Evolutionary conservation across 2,113 vertebrate species (phyloP).

Genomic region (Perca flavescens): DNA sequence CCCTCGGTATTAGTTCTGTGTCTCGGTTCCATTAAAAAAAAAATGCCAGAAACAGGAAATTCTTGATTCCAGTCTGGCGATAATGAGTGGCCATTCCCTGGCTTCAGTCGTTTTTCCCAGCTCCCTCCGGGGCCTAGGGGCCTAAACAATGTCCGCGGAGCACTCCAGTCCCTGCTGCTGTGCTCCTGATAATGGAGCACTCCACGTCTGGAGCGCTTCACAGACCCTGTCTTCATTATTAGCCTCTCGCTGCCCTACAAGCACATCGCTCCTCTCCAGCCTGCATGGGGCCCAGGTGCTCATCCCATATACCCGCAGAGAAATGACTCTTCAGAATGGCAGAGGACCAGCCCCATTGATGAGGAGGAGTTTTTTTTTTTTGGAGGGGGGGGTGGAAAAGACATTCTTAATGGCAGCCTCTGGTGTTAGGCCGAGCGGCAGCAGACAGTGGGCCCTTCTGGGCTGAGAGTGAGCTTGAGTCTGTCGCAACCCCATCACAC

Average conservation of each 20-base stretch:
- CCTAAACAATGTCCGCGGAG: constrained; percentile 80
- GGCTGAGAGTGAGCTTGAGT: constrained; percentile 41
- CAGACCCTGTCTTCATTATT: constrained; percentile 77
- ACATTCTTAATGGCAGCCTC: constrained; percentile 65
- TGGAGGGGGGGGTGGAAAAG: background rate
- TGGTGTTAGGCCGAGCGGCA: constrained; percentile 60
- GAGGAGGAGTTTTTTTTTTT: constrained; percentile 32
- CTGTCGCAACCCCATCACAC: constrained; percentile 55
- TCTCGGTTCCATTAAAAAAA: constrained; percentile 6
- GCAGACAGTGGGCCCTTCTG: constrained; percentile 64
- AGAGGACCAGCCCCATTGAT: constrained; percentile 64
- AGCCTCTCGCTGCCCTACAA: constrained; percentile 67
- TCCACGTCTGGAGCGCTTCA: constrained; percentile 73
- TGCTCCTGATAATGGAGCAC: constrained; percentile 75
- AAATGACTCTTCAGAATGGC: constrained; percentile 74
- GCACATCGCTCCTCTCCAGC: constrained; percentile 61
- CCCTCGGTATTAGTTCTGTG: too few relatives aligned
- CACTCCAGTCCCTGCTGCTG: constrained; percentile 70
- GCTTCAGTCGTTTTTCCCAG: constrained; percentile 74
- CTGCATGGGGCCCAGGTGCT: constrained; percentile 71
- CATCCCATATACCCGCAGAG: constrained; percentile 60
- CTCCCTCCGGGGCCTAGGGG: constrained; percentile 67
- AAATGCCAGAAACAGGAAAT: constrained; percentile 77
- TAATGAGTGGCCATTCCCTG: constrained; percentile 80
- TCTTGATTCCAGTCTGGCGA: constrained; percentile 81